phyloP scores from a whole-genome alignment of 2,888 invertebrate genomes.

The Pollenia griseotomentosa region DNA sequence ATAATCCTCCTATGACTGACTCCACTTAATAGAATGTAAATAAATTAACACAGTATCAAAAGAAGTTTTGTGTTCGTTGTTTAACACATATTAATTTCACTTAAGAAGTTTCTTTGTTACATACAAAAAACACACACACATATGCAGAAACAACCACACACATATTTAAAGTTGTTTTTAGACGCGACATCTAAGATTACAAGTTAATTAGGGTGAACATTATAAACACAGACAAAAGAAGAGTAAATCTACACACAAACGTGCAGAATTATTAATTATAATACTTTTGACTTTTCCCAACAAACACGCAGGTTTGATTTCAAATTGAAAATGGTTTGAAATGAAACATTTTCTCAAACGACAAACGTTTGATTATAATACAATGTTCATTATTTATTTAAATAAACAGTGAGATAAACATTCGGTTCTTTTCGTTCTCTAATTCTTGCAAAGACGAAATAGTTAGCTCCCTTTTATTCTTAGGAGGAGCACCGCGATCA shows the following conservation, averaged over 20 bases:
- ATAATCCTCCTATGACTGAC: neutral
- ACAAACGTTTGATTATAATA: no score
- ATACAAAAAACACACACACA: neutral
- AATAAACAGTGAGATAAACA: no score
- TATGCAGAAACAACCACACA: neutral
- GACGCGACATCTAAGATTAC: slow-evolving; percentile 63
- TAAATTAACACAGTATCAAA: neutral
- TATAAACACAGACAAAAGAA: slow-evolving; percentile 13
- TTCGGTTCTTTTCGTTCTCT: no score
- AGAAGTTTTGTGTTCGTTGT: slow-evolving; percentile 19
- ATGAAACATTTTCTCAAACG: no score
- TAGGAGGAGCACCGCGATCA: no score
- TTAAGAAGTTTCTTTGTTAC: slow-evolving; percentile 31
- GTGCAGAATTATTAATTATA: slow-evolving; percentile 25
- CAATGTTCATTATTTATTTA: no score
- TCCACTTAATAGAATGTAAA: slow-evolving; percentile 35
- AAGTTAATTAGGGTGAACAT: slow-evolving; percentile 67
- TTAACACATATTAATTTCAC: slow-evolving; percentile 53
- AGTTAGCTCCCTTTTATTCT: no score
- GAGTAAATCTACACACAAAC: neutral
- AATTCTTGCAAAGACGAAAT: no score
- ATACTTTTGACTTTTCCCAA: slow-evolving; percentile 45
- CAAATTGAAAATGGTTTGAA: no score
- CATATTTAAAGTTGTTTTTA: neutral
- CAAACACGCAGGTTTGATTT: no score